Evolutionary conservation across 2,113 vertebrate genomes (phyloP), one percentile per base, ranked within the genome.

Genomic region (Amazona vittata): DNA sequence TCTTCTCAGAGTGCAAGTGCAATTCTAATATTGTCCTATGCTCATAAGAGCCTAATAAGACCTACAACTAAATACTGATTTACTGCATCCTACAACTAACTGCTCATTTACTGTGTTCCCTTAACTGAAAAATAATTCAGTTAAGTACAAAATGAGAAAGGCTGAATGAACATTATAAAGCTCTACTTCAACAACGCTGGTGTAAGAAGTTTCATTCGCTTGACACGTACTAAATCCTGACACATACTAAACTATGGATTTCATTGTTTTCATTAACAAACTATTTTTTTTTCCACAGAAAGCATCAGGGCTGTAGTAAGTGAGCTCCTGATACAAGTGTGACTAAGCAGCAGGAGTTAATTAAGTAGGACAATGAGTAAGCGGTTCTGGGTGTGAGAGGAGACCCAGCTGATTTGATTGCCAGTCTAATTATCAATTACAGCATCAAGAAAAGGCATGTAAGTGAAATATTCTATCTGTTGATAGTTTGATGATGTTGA

Each of bases 341-440:
- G 64, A 82, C 68, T 44, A 83, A 92, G 81, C 89, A 92, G 75
- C 68, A 76, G 88, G 92, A 93, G 89, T 84, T 88, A 63, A 95
- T 75, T 83, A 91, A 83, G 85, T 91, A 89, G 88, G 86, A 97
- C 94, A 96, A 96, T 96, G 92, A 96, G 83, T 94, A 96, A 94
- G 82, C 70, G 93, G 94, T 92, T 80, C 52, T 11, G 78, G 83
- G 60, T 62, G 33, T 53, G 60, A 84, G 62, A 81, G 14, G 71
- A 88, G 83, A 86, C 37, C 80, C 95, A 91, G 60, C 64, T 77
- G 80, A 94, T 83, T 92, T 95, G 93, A 95, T 59, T 90, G 83
- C 81, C 6, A 73, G 44, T 37, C 47, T 86, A 84, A 94, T 91
- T 91, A 94, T 73, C 92, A 88, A 95, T 93, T 80, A 88, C 37